Evolutionary conservation across 2,888 invertebrate species (phyloP).

Genomic region (Miltochrista miniata): DNA sequence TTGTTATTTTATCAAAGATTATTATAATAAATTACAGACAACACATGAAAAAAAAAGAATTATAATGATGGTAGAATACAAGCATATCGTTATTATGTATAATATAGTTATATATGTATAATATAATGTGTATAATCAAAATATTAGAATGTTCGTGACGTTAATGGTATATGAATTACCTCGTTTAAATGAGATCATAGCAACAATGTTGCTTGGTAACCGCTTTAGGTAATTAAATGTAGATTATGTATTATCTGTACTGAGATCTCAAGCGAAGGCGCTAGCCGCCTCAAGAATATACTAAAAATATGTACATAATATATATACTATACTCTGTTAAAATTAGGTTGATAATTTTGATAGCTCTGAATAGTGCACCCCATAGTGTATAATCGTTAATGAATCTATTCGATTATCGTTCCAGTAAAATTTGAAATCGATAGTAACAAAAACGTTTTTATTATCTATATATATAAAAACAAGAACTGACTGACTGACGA

Average conservation of each 20-base stretch:
- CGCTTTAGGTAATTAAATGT: constrained; percentile 19
- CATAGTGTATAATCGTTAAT: too few species aligned
- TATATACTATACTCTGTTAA: background rate
- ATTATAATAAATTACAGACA: background rate
- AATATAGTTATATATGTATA: background rate
- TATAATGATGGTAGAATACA: background rate
- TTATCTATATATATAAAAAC: too few species aligned
- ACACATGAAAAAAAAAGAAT: background rate
- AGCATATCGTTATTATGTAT: background rate
- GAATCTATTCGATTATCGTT: too few species aligned
- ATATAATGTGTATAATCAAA: constrained; percentile 2
- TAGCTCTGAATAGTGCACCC: too few species aligned
- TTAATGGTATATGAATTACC: constrained; percentile 3
- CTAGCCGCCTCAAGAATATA: background rate
- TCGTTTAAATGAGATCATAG: constrained; percentile 15
- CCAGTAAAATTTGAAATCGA: too few species aligned
- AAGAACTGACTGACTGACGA: too few species aligned
- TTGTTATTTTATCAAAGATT: background rate
- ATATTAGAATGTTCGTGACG: constrained; percentile 3
- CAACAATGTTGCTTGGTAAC: constrained; percentile 8
- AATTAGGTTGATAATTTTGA: too few species aligned
- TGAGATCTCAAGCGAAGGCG: constrained; percentile 2
- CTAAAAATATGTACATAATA: background rate
- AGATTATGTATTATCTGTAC: constrained; percentile 22
- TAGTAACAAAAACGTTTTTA: too few species aligned